Evolutionary conservation across 2,888 invertebrate genomes (phyloP), one percentile per base, ranked within the genome.

Genomic region (Philereme vetulata): DNA sequence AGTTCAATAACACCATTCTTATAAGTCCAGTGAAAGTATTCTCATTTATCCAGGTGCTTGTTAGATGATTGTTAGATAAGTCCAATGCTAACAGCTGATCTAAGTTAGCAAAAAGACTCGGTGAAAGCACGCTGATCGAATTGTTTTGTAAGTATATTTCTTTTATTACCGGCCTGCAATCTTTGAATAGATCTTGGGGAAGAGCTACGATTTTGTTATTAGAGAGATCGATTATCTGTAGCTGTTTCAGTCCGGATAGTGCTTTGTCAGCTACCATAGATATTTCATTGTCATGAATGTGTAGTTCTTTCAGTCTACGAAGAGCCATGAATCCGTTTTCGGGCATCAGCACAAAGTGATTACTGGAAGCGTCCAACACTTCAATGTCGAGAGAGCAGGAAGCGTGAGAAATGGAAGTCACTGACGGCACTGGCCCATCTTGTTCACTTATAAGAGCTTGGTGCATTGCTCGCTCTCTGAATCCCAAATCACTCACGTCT

Each of bases 91-190:
- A 93, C 70, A 98, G 91, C 78, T 96, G 96, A 74, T 95, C 95
- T 71, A 98, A 92, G 83, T 97, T 96, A n/a, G 96, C 94, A 80
- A 98, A 96, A 56, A 98, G 93, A 70, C 96, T 96, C 0, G 97
- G 96, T 69, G 97, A 96, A 69, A 98, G 93, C 47, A 96, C 96
- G 82, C 96, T 95, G 74, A 98, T 96, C 32, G 97, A 97, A 93
- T 98, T 98, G 88, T 98, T 98, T 86, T 97, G 97, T 81, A 98
- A 90, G 88, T 97, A 96, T 78, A 98, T 95, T 89, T 98, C 97
- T 88, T 96, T 96, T 74, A 98, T 95, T 64, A 95, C 95, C 67
- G 95, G 94, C 53, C 95, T 93, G 76, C 95, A 94, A 86, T 97
- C 97, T 81, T 94, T 94, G 80, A 98, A 97, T 68, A 98, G 90